Conservation (phyloP, 2,797 vertebrate species). For the Platyrinchus mystaceus region DNA sequence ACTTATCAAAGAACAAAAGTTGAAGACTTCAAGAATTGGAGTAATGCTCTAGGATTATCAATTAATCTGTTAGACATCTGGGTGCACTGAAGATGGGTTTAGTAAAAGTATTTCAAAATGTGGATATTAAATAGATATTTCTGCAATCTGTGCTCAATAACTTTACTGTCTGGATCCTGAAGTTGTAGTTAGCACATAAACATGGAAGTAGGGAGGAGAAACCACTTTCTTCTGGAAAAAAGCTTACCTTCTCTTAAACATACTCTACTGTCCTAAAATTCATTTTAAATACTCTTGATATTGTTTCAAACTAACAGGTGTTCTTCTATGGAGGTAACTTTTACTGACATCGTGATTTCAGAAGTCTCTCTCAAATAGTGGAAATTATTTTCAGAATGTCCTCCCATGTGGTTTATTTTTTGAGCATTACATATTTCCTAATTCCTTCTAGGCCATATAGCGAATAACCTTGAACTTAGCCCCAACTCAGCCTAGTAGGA, state of each 20-base stretch:
- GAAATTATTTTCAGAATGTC: background rate
- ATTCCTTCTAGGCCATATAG: background rate
- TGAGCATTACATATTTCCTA: background rate
- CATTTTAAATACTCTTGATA: background rate
- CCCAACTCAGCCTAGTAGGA: background rate
- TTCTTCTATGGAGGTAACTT: background rate
- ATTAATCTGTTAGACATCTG: background rate
- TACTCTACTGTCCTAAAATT: background rate
- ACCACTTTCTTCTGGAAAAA: background rate
- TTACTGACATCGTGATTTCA: background rate
- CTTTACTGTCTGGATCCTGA: background rate
- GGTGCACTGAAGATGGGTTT: background rate
- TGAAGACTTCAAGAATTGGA: background rate
- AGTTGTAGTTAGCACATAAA: background rate
- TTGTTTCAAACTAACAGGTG: background rate
- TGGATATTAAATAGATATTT: background rate
- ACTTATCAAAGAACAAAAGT: background rate
- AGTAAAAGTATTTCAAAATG: background rate
- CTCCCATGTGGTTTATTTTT: too few relatives aligned
- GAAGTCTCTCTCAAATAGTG: background rate
- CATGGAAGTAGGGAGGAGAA: background rate
- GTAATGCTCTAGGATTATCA: background rate
- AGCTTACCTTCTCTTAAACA: background rate
- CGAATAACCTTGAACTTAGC: background rate
- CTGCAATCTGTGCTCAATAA: background rate